phyloP scores from a whole-genome alignment of 2,797 vertebrate genomes.

The Uromys caudimaculatus region DNA sequence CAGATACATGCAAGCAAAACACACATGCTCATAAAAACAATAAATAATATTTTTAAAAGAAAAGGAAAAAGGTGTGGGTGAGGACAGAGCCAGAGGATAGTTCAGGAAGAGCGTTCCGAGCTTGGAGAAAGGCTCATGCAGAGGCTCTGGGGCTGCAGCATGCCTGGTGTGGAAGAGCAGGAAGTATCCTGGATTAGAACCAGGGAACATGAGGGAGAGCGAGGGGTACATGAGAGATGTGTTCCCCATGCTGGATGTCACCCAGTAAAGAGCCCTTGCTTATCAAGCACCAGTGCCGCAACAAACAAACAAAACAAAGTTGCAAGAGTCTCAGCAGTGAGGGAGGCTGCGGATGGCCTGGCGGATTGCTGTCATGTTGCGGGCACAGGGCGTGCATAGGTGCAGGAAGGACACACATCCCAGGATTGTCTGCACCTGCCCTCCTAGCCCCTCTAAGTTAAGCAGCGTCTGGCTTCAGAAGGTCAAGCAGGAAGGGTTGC shows the following conservation, averaged over 20 bases:
- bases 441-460: background rate
- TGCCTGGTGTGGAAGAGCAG: background rate
- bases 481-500: background rate
- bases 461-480: background rate
- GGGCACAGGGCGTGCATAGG: background rate
- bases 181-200: background rate
- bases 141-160: background rate
- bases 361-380: background rate
- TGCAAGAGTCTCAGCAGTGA: background rate
- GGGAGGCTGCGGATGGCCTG: background rate
- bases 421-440: background rate
- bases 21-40: background rate
- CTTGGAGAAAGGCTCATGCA: background rate
- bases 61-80: background rate
- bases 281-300: background rate
- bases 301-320: background rate
- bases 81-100: background rate
- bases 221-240: background rate
- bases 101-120: background rate
- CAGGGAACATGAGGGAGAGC: background rate
- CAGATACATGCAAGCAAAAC: background rate
- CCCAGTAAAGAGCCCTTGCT: background rate
- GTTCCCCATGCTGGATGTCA: background rate
- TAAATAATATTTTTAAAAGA: background rate
- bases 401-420: background rate